Evolutionary conservation across 1,140 invertebrate species (phyloP), one percentile per base, ranked within the genome.

Genomic region (Vollenhovia emeryi): DNA sequence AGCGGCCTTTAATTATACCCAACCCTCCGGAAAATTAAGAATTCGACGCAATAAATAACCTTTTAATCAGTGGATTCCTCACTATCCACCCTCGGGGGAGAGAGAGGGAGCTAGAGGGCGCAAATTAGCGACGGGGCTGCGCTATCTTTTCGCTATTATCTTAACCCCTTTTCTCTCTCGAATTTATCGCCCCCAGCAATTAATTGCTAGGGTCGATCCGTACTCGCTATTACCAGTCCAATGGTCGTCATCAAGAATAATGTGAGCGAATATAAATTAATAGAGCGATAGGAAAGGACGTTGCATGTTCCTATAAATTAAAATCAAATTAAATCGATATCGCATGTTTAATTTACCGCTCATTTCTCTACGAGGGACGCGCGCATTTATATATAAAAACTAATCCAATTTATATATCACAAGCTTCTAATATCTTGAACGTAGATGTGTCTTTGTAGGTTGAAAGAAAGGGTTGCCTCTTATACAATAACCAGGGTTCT

Each of bases 31-130:
- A 88, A 91, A 92, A 90, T 89, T 87, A 90, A 90, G 88, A 92
- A 92, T 90, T 90, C 86, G 86, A 80, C 87, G 89, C 86, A 88
- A 92, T 92, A 91, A 92, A 92, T 92, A 92, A 91, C 87, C 86
- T 91, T 92, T 92, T 91, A 92, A 91, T 91, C 89, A 91, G 89
- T 57, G 73, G 85, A 89, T 91, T 92, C 88, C 82, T 91, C 62
- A 69, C 66, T 68, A 52, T 73, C 59, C 69, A 18, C 50, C 24
- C 48, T 78, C 48, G 24, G 57, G 45, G 62, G n/a, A 36, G 33
- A 62, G 75, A 45, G 84, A 57, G 30, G 21, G 24, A 52, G 76
- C 50, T 36, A 75, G n/a, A n/a, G 62, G 76, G 66, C 60, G 88
- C 78, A 91, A 89, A 92, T 92, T 91, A 92, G 88, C 84, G 71